A percentile compares a stretch with the other conserved stretches of the same genome.
phyloP scores from a whole-genome alignment of 1,140 invertebrate species.

The Drosophila hydei region DNA sequence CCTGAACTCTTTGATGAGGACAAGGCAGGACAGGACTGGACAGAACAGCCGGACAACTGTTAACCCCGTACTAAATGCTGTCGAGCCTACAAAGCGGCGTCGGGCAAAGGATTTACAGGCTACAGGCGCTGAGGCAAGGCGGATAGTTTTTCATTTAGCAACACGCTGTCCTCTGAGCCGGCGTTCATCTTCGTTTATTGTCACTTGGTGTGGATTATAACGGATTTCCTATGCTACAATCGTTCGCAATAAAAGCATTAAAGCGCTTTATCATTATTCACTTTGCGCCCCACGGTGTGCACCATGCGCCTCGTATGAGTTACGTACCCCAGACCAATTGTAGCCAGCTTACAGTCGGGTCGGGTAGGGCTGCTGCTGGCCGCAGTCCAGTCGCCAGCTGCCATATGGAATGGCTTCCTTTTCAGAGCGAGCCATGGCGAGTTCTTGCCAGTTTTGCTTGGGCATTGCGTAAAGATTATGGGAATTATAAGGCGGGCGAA shows the following conservation, averaged over 20 bases:
- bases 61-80: constrained; percentile 10
- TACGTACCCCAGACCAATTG: constrained; percentile 19
- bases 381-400: constrained; percentile 15
- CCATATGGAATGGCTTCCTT: constrained; percentile 28
- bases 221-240: constrained; percentile 72
- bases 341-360: constrained; percentile 18
- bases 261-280: constrained; percentile 80
- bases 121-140: constrained; percentile 47
- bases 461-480: constrained; percentile 64
- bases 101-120: constrained; percentile 40
- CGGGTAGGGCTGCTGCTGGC: not conserved
- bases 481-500: constrained; percentile 65
- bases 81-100: constrained; percentile 20
- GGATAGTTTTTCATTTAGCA: constrained; percentile 67
- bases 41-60: constrained; percentile 29
- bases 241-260: constrained; percentile 79
- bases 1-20: constrained; percentile 22
- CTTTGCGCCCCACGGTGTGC: constrained; percentile 62
- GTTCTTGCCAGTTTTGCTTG: constrained; percentile 37
- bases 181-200: constrained; percentile 73
- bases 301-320: constrained; percentile 60
- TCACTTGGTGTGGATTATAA: constrained; percentile 82
- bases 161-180: constrained; percentile 1
- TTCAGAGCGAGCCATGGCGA: constrained; percentile 10
- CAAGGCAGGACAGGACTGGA: too few relatives aligned